These are phyloP conservation scores for Ataeniobius toweri DNA, from an alignment of 2,797 vertebrate species.

Conservation along the genomic window DNA sequence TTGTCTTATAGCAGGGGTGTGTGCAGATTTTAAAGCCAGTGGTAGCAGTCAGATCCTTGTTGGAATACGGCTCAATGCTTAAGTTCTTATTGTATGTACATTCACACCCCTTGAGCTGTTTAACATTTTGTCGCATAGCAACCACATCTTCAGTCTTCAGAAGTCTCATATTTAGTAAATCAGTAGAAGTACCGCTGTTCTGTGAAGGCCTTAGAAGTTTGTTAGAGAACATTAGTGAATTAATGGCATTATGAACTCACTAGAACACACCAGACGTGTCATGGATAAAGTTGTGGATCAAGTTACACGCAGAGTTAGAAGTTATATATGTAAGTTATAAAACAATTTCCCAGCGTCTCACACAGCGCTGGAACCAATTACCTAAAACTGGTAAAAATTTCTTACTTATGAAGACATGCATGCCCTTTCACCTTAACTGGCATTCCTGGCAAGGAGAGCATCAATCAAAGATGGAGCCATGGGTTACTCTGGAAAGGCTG, in stretches of 20 bases:
- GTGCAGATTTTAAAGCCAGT: slow-evolving; percentile 39
- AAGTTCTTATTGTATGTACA: neutral
- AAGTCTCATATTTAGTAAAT: neutral
- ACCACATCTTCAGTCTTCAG: neutral
- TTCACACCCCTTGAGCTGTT: neutral
- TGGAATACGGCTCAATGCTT: slow-evolving; percentile 8
- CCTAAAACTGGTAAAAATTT: neutral
- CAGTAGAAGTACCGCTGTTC: no score
- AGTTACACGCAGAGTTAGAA: neutral
- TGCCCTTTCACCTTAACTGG: no score
- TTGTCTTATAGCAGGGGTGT: slow-evolving; percentile 39
- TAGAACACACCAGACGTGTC: neutral
- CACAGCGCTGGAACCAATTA: neutral
- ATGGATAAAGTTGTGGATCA: neutral
- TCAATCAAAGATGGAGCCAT: no score
- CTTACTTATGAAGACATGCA: neutral
- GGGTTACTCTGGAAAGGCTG: neutral
- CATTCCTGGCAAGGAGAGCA: no score
- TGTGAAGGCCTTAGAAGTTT: neutral
- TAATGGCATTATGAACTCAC: neutral
- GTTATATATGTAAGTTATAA: neutral
- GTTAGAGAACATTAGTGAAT: neutral
- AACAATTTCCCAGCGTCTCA: neutral
- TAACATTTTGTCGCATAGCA: neutral
- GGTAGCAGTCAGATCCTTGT: slow-evolving; percentile 30